phyloP scores from a whole-genome alignment of 2,888 invertebrate genomes.

The Drosophila buzzatii region DNA sequence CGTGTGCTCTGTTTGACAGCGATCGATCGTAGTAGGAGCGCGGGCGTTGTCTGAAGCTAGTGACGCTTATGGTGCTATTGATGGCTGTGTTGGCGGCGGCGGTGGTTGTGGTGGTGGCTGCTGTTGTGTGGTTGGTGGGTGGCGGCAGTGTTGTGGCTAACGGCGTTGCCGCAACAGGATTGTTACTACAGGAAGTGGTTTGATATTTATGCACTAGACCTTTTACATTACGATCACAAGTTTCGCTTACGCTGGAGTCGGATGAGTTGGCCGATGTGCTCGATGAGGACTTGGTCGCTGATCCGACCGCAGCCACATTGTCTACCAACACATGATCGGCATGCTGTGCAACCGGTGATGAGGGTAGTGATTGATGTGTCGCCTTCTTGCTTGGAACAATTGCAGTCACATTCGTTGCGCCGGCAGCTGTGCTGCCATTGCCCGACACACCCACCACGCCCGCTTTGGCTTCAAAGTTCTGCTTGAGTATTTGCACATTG shows the following conservation, averaged over 20 bases:
- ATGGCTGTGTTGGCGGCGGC: slow-evolving; percentile 17
- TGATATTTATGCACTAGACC: slow-evolving; percentile 92
- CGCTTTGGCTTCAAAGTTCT: slow-evolving; percentile 93
- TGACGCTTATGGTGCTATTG: slow-evolving; percentile 37
- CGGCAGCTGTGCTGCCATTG: slow-evolving; percentile 15
- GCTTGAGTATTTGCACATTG: slow-evolving; percentile 93
- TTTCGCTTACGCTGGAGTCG: slow-evolving; percentile 82
- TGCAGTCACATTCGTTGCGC: slow-evolving; percentile 11
- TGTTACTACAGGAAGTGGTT: slow-evolving; percentile 81
- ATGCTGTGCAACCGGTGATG: slow-evolving; percentile 88
- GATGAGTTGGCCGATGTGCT: slow-evolving; percentile 69
- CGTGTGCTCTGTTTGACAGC: slow-evolving; percentile 78
- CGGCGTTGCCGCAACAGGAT: slow-evolving; percentile 55
- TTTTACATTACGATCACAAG: slow-evolving; percentile 90
- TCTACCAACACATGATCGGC: slow-evolving; percentile 72
- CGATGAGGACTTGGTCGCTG: slow-evolving; percentile 46
- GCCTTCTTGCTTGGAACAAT: slow-evolving; percentile 80
- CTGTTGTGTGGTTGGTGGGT: slow-evolving; percentile 37
- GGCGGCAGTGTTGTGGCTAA: slow-evolving; percentile 56
- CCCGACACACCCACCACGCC: slow-evolving; percentile 50
- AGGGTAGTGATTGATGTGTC: slow-evolving; percentile 87
- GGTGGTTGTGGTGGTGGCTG: neutral
- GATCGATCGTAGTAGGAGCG: slow-evolving; percentile 84
- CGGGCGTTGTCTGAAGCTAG: slow-evolving; percentile 78
- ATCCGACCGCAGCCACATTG: slow-evolving; percentile 23